These are phyloP conservation scores for Pangasius mekongensis DNA, from an alignment of 2,797 vertebrate genomes.

Conservation along the genomic window DNA sequence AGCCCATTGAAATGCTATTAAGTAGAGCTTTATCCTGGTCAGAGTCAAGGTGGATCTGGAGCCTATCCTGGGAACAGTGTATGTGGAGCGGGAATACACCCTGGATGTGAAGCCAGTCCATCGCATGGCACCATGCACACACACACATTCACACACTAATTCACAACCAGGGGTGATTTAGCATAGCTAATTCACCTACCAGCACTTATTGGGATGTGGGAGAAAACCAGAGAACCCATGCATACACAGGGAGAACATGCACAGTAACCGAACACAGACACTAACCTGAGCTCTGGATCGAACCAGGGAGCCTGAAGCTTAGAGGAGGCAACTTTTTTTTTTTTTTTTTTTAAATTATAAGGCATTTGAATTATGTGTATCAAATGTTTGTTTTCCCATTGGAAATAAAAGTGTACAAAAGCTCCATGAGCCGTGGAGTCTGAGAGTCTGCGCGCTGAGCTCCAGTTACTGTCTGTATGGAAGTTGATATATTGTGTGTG, in stretches of 20 bases:
- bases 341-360: neutral
- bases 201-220: neutral
- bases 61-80: neutral
- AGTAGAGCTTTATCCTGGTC: neutral
- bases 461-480: neutral
- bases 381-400: neutral
- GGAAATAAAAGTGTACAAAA: neutral
- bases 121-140: neutral
- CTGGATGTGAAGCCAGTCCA: neutral
- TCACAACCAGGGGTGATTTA: neutral
- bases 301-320: neutral
- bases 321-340: neutral
- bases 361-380: neutral
- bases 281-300: neutral
- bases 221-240: neutral
- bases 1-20: neutral
- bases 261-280: neutral
- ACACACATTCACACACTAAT: neutral
- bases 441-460: neutral
- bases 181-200: neutral
- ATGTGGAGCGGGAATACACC: neutral
- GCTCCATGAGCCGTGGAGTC: neutral
- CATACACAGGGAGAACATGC: neutral
- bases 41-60: neutral
- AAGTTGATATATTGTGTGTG: neutral